These are phyloP conservation scores for Zaprionus ghesquierei DNA, from an alignment of 1,140 invertebrate genomes.

Conservation along the genomic window DNA sequence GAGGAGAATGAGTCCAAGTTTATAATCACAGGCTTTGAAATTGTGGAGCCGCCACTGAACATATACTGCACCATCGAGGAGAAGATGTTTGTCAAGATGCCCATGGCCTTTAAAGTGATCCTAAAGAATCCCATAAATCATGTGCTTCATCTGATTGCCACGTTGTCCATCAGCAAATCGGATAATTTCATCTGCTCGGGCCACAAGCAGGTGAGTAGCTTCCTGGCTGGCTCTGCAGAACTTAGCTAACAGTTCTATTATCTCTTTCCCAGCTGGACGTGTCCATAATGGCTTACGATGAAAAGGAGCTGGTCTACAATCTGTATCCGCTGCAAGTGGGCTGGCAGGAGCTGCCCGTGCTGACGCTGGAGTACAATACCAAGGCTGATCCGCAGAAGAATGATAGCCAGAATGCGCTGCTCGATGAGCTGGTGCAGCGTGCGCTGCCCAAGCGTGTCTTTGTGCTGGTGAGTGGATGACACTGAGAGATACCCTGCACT, in stretches of 20 bases:
- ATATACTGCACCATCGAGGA: conserved; percentile 82
- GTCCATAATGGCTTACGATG: conserved; percentile 77
- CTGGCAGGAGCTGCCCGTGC: conserved; percentile 78
- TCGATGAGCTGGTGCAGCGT: conserved; percentile 74
- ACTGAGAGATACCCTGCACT: background rate
- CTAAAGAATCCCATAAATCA: conserved; percentile 74
- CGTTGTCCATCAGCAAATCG: conserved; percentile 73
- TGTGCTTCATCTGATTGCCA: conserved; percentile 73
- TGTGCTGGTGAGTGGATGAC: conserved; percentile 64
- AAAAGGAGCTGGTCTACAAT: conserved; percentile 79
- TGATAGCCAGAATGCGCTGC: conserved; percentile 69
- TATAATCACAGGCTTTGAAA: conserved; percentile 70
- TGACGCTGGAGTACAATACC: conserved; percentile 77
- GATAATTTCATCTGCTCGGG: conserved; percentile 82
- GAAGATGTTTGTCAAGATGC: conserved; percentile 82
- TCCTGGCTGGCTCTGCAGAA: too few species aligned
- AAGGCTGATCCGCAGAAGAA: conserved; percentile 76
- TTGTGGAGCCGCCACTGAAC: conserved; percentile 76
- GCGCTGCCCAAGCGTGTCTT: conserved; percentile 82
- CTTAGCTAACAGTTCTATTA: background rate
- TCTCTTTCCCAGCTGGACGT: conserved; percentile 64
- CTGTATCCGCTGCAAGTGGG: conserved; percentile 80
- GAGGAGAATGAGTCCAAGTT: conserved; percentile 82
- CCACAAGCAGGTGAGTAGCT: conserved; percentile 70
- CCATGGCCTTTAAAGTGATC: conserved; percentile 78